phyloP scores from a whole-genome alignment of 2,797 vertebrate species.

The Cirrhinus mrigala region DNA sequence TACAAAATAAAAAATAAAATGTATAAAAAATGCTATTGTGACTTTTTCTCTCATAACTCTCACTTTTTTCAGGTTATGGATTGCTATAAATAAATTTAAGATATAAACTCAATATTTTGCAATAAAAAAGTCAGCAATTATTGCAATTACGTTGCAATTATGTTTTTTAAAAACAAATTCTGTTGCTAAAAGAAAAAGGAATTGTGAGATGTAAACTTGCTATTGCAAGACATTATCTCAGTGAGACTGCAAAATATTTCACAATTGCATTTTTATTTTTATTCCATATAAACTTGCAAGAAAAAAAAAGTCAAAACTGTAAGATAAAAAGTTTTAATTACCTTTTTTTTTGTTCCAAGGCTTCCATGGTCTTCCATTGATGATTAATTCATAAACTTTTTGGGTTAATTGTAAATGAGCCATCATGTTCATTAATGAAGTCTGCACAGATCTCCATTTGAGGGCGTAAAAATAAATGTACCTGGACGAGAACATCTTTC shows the following conservation, averaged over 20 bases:
- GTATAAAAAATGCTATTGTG: not conserved
- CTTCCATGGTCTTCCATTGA: too few relatives aligned
- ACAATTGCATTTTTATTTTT: too few relatives aligned
- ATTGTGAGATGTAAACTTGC: not conserved
- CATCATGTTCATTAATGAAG: not conserved
- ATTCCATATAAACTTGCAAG: too few relatives aligned
- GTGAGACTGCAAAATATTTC: too few relatives aligned
- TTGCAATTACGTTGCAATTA: too few relatives aligned
- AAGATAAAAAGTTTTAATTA: not conserved
- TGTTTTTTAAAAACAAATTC: not conserved
- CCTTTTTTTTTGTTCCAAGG: too few relatives aligned
- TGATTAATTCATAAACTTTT: too few relatives aligned
- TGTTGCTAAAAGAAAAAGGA: not conserved
- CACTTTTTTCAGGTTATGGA: not conserved
- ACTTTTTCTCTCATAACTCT: not conserved
- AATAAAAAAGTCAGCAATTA: too few relatives aligned
- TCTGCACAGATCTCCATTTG: not conserved
- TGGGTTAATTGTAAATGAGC: not conserved
- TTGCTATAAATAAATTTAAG: not conserved
- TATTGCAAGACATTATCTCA: not conserved
- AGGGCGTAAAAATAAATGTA: not conserved
- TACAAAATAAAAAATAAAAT: not conserved
- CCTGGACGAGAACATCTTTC: not conserved
- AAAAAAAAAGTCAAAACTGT: not conserved
- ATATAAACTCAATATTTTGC: not conserved